phyloP scores from a whole-genome alignment of 2,113 vertebrate species.

The Pollachius pollachius region DNA sequence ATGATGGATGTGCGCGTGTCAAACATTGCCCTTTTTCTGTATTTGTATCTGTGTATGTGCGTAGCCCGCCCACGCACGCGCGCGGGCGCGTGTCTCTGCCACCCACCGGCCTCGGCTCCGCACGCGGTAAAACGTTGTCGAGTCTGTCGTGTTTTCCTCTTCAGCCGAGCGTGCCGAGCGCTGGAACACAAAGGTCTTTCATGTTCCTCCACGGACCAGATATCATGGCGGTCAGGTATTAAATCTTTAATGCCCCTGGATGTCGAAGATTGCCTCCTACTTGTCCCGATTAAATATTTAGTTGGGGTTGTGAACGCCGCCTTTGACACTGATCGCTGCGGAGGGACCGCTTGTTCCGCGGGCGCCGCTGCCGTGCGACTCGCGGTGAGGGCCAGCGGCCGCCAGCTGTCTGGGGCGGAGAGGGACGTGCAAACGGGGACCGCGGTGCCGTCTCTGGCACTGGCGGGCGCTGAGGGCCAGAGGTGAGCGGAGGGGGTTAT shows the following conservation, averaged over 20 bases:
- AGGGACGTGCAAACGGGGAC: no score
- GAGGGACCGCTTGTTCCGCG: constrained; percentile 41
- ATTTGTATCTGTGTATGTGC: constrained; percentile 14
- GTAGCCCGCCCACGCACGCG: no score
- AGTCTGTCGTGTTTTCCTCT: neutral
- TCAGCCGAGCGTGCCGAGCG: no score
- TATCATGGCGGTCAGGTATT: constrained; percentile 60
- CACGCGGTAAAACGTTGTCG: constrained; percentile 1
- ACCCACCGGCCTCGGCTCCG: constrained; percentile 33
- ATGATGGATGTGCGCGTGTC: constrained; percentile 51
- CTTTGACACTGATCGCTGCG: constrained; percentile 62
- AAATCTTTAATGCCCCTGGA: constrained; percentile 73
- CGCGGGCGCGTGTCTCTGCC: neutral
- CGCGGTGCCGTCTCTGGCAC: no score
- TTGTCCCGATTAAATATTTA: constrained; percentile 78
- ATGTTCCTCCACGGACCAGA: constrained; percentile 55
- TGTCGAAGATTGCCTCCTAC: constrained; percentile 69
- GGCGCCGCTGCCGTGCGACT: no score
- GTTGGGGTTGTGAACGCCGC: constrained; percentile 49
- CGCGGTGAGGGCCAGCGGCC: constrained; percentile 22
- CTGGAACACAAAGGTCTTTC: constrained; percentile 18
- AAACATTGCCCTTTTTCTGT: neutral
- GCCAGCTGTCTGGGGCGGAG: constrained; percentile 42
- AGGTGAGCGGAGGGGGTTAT: constrained; percentile 45
- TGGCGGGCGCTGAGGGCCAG: constrained; percentile 44